Conservation (phyloP, 2,888 invertebrate genomes). For the Drosophila rubida region DNA sequence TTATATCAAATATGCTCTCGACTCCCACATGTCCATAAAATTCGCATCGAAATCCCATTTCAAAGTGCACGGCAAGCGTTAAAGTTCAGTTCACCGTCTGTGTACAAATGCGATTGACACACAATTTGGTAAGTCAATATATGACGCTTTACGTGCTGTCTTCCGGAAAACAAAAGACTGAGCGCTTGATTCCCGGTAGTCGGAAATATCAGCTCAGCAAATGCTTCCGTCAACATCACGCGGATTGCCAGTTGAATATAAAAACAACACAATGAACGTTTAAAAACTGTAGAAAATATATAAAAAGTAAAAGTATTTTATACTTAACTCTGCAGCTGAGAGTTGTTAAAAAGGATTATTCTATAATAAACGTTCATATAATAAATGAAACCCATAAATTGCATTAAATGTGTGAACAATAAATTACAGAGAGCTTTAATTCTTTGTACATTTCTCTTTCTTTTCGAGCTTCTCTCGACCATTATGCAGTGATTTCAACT, state of each 20-base stretch:
- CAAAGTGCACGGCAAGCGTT: background rate
- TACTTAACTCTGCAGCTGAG: no score
- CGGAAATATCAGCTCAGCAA: conserved; percentile 38
- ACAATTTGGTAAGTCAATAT: conserved; percentile 13
- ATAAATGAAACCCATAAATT: background rate
- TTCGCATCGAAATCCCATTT: background rate
- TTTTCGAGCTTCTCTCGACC: background rate
- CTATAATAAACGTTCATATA: background rate
- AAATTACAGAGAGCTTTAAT: background rate
- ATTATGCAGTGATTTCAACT: conserved; percentile 14
- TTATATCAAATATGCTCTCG: background rate
- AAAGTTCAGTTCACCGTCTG: background rate
- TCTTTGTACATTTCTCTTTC: background rate
- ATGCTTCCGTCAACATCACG: conserved; percentile 41
- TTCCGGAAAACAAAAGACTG: conserved; percentile 18
- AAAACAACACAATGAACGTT: background rate
- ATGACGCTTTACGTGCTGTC: conserved; percentile 13
- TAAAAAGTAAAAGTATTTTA: background rate
- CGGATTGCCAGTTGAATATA: conserved; percentile 9
- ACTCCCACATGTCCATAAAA: background rate
- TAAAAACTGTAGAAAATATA: background rate
- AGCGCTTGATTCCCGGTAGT: conserved; percentile 16
- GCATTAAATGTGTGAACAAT: background rate
- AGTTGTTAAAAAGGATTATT: no score
- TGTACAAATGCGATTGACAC: background rate